A percentile compares a stretch with the other conserved stretches of the same genome.
Conservation (phyloP, 2,113 vertebrate species). For the Macquaria australasica region DNA sequence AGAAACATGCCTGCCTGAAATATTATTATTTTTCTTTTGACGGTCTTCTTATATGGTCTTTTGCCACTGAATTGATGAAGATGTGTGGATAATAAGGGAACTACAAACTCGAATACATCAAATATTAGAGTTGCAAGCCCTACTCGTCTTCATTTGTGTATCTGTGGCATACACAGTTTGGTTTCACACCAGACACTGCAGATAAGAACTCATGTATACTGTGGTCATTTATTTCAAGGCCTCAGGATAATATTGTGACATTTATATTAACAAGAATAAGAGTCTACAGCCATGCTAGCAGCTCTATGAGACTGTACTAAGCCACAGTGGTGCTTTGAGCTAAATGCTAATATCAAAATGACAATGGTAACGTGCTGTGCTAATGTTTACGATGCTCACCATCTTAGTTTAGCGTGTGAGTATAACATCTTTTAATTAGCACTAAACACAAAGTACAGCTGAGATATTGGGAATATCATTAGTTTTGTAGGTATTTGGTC, state of each 20-base stretch:
- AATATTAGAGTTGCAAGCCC: neutral
- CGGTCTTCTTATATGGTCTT: neutral
- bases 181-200: neutral
- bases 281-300: neutral
- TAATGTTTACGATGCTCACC: neutral
- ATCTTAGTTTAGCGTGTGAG: neutral
- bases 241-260: conserved; percentile 21
- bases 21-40: neutral
- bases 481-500: neutral
- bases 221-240: neutral
- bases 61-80: neutral
- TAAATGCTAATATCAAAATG: neutral
- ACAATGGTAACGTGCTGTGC: neutral
- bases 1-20: conserved; percentile 7
- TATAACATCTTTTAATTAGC: neutral
- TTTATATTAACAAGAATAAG: conserved; percentile 12
- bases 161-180: neutral
- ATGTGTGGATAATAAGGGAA: neutral
- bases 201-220: neutral
- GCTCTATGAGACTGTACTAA: neutral
- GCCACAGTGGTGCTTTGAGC: neutral
- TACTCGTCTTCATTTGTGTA: neutral
- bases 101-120: neutral
- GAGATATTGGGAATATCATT: neutral
- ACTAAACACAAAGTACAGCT: neutral